phyloP scores from a whole-genome alignment of 2,888 invertebrate species.

The Elmis aenea region DNA sequence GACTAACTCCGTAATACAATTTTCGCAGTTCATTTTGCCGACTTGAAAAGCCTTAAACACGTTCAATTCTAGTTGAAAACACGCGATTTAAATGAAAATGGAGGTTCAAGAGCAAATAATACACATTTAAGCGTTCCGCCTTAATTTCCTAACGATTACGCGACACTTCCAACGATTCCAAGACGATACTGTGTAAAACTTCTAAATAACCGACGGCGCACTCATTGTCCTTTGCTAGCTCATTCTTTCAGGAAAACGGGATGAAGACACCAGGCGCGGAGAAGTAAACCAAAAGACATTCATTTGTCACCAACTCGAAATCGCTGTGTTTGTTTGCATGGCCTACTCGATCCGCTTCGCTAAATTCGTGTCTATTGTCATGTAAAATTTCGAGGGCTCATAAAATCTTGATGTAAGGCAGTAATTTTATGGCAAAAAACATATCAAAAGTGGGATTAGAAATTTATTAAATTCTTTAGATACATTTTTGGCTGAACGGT shows the following conservation, averaged over 20 bases:
- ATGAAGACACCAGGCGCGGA: no score
- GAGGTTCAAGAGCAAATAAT: conserved; percentile 19
- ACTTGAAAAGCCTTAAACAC: conserved; percentile 15
- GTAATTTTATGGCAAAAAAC: conserved; percentile 14
- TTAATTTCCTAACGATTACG: conserved; percentile 19
- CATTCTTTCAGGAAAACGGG: no score
- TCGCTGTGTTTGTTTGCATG: conserved; percentile 26
- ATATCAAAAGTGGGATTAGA: conserved; percentile 11
- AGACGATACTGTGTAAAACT: conserved; percentile 12
- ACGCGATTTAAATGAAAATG: conserved; percentile 19
- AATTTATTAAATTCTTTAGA: conserved; percentile 15
- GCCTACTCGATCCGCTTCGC: conserved; percentile 24
- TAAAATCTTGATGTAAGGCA: conserved; percentile 15
- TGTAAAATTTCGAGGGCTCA: conserved; percentile 21
- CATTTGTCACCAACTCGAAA: conserved; percentile 30
- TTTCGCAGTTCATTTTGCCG: conserved; percentile 13
- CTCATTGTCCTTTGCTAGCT: no score
- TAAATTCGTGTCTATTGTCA: conserved; percentile 28
- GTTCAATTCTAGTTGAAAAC: conserved; percentile 16
- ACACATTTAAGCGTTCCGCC: conserved; percentile 19
- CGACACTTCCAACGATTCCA: conserved; percentile 17
- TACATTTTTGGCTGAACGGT: conserved; percentile 3
- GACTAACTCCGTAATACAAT: conserved; percentile 8
- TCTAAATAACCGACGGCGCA: no score
- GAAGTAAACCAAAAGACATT: conserved; percentile 19